These are phyloP conservation scores for Elmis aenea DNA, from an alignment of 2,888 invertebrate species.

Conservation along the genomic window DNA sequence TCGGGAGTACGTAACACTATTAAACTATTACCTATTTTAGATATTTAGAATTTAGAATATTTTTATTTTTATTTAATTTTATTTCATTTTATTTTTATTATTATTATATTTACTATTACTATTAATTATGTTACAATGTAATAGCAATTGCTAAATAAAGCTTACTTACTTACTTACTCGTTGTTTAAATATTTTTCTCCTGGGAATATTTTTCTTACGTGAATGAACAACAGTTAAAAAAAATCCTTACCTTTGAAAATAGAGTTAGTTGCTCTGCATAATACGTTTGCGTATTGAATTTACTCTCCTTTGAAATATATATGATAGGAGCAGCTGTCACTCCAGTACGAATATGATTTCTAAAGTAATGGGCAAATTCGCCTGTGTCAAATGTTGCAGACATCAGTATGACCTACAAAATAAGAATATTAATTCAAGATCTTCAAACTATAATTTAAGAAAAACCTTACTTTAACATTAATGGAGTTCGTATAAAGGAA, in stretches of 20 bases:
- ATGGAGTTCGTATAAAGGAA: slow-evolving; percentile 64
- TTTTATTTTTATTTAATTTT: no score
- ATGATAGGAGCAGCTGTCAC: slow-evolving; percentile 54
- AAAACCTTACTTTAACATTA: slow-evolving; percentile 53
- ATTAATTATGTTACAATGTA: no score
- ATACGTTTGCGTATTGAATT: slow-evolving; percentile 56
- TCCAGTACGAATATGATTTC: slow-evolving; percentile 40
- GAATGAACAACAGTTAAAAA: no score
- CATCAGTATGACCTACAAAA: slow-evolving; percentile 72
- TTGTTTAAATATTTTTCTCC: neutral
- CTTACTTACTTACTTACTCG: slow-evolving; percentile 1
- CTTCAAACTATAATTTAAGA: neutral
- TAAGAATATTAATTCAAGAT: slow-evolving; percentile 18
- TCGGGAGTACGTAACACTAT: no score
- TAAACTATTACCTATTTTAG: no score
- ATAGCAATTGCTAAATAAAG: no score
- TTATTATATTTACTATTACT: no score
- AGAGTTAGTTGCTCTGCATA: slow-evolving; percentile 53
- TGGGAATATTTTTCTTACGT: no score
- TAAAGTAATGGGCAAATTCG: slow-evolving; percentile 65
- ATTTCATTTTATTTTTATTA: no score
- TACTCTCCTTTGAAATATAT: slow-evolving; percentile 50
- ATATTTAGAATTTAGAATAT: no score
- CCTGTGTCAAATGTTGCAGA: slow-evolving; percentile 84
- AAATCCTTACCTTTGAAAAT: slow-evolving; percentile 36